Percentiles rank a stretch among this genome's conserved stretches.
phyloP scores from a whole-genome alignment of 2,888 invertebrate species.

The Dolichomitus sp. region DNA sequence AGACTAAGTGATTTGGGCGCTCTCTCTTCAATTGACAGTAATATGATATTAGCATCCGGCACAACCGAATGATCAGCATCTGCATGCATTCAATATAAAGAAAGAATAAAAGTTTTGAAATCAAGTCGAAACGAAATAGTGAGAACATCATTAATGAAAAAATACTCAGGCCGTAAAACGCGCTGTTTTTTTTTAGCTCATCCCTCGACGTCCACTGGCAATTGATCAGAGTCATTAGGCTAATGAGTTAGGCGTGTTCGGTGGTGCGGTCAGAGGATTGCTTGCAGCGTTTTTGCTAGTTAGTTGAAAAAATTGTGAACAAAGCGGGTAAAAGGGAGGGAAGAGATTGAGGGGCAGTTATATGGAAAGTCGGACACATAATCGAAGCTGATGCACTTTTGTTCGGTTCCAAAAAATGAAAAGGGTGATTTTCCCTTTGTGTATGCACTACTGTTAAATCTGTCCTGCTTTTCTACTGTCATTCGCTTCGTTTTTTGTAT shows the following conservation, averaged over 20 bases:
- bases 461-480: not conserved
- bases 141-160: no score
- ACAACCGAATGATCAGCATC: no score
- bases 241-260: slow-evolving; percentile 65
- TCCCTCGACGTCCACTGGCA: slow-evolving; percentile 35
- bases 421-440: not conserved
- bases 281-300: not conserved
- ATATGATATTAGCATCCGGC: no score
- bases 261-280: slow-evolving; percentile 19
- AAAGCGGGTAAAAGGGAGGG: not conserved
- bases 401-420: not conserved
- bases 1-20: no score
- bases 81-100: no score
- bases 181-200: not conserved
- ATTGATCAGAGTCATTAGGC: slow-evolving; percentile 71
- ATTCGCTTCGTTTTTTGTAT: not conserved
- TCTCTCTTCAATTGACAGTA: no score
- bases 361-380: slow-evolving; percentile 15
- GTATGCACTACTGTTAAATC: not conserved
- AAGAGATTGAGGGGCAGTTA: not conserved
- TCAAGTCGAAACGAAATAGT: no score
- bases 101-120: no score
- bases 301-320: slow-evolving; percentile 4
- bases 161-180: no score
- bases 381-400: slow-evolving; percentile 11